These are phyloP conservation scores for Myiotriccus ornatus DNA, from an alignment of 2,797 vertebrate species.

Conservation along the genomic window DNA sequence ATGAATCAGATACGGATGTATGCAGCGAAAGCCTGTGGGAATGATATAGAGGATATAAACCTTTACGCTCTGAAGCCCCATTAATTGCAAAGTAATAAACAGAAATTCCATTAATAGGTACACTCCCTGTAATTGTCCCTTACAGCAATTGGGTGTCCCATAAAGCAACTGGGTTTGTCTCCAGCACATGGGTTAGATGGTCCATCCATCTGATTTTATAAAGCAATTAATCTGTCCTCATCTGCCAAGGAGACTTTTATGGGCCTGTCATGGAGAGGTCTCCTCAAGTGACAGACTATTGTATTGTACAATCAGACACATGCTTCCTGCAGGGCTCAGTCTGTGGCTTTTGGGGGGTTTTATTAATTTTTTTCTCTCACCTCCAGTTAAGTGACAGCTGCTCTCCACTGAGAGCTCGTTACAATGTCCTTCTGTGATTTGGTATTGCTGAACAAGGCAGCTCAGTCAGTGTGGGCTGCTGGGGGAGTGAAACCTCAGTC, in stretches of 20 bases:
- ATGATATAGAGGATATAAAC: neutral
- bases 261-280: neutral
- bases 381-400: neutral
- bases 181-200: neutral
- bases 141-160: neutral
- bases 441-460: neutral
- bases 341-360: neutral
- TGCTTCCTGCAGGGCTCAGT: neutral
- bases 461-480: neutral
- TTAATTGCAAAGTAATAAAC: neutral
- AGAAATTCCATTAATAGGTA: neutral
- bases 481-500: neutral
- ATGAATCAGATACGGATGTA: rapidly evolving
- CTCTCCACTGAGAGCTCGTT: neutral
- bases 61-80: neutral
- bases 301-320: neutral
- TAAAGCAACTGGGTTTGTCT: neutral
- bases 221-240: neutral
- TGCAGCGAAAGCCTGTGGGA: neutral
- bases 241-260: neutral
- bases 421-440: neutral
- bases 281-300: neutral
- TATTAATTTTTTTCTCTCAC: neutral
- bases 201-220: neutral
- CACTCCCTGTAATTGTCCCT: neutral